Percentiles rank a stretch among this genome's conserved stretches.
phyloP scores from a whole-genome alignment of 2,113 vertebrate genomes.

The Xenopus borealis region DNA sequence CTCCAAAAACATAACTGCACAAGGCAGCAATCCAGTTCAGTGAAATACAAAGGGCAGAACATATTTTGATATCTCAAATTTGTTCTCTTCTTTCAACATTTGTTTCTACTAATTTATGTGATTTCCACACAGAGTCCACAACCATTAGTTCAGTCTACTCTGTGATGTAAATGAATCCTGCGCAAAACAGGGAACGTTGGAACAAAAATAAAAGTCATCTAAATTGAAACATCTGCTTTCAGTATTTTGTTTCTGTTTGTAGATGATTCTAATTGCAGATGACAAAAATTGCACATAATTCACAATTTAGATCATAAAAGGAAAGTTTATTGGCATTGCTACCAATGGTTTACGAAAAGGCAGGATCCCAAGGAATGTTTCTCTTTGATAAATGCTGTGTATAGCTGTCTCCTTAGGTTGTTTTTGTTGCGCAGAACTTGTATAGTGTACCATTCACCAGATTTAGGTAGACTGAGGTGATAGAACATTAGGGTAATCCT shows the following conservation, averaged over 20 bases:
- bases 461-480: no score
- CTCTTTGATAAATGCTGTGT: no score
- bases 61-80: not conserved
- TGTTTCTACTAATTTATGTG: not conserved
- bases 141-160: slow-evolving; percentile 14
- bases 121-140: slow-evolving; percentile 3
- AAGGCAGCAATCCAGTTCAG: not conserved
- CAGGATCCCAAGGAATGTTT: slow-evolving; percentile 52
- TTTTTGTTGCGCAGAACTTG: no score
- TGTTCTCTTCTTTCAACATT: slow-evolving; percentile 12
- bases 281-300: slow-evolving; percentile 12
- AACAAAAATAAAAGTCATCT: not conserved
- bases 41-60: slow-evolving; percentile 4
- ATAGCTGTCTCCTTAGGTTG: no score
- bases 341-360: slow-evolving; percentile 10
- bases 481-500: no score
- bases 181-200: slow-evolving; percentile 11
- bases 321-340: not conserved
- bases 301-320: slow-evolving; percentile 9
- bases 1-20: not conserved
- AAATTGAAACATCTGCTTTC: slow-evolving; percentile 30
- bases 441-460: no score
- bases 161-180: slow-evolving; percentile 24
- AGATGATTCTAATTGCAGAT: slow-evolving; percentile 14
- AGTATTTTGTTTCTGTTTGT: not conserved